Percentiles rank a stretch among this genome's conserved stretches.
These are phyloP conservation scores for Argyrosomus regius DNA, from an alignment of 2,797 vertebrate species.

Conservation along the genomic window DNA sequence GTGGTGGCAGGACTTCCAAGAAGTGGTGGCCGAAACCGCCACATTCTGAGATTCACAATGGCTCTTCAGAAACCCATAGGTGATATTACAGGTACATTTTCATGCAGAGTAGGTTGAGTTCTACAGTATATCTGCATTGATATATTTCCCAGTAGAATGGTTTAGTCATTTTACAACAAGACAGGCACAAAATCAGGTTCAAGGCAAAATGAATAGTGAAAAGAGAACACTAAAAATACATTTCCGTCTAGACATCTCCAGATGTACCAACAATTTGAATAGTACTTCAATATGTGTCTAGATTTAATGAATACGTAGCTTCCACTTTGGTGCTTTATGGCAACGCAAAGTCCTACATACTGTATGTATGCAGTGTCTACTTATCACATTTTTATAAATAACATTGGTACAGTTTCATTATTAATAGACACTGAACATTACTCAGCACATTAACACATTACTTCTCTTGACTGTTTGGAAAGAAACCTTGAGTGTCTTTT, in stretches of 20 bases:
- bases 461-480: slow-evolving; percentile 28
- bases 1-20: no score
- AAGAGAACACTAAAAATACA: neutral
- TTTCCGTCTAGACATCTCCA: neutral
- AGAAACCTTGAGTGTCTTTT: slow-evolving; percentile 21
- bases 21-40: no score
- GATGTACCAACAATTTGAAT: neutral
- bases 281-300: neutral
- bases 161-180: neutral
- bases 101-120: neutral
- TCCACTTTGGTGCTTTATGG: neutral
- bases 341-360: slow-evolving; percentile 7
- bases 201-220: neutral
- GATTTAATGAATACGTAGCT: neutral
- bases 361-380: slow-evolving; percentile 8
- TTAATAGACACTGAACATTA: slow-evolving; percentile 4
- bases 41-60: no score
- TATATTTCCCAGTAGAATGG: neutral
- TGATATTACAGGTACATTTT: neutral
- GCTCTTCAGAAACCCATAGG: no score
- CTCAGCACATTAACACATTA: slow-evolving; percentile 20
- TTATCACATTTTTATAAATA: slow-evolving; percentile 11
- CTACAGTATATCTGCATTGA: no score
- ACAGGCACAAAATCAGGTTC: neutral
- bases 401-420: slow-evolving; percentile 9